These are phyloP conservation scores for Propithecus deckenii DNA, from an alignment of 2,797 vertebrate genomes.

Conservation along the genomic window DNA sequence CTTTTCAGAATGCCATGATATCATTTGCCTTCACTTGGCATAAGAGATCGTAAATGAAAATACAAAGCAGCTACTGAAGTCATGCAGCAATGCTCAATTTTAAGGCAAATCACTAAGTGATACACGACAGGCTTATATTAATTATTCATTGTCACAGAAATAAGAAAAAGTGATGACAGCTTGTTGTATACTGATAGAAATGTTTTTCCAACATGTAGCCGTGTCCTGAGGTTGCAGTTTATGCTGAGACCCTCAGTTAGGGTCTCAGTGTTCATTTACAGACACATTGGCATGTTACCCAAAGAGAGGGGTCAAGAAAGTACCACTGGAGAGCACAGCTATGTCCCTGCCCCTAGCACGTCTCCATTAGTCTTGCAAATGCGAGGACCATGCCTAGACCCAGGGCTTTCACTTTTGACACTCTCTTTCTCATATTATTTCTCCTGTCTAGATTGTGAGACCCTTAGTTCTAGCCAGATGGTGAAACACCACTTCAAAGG, in stretches of 20 bases:
- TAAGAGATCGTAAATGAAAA: neutral
- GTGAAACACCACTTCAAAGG: constrained; percentile 49
- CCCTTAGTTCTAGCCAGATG: constrained; percentile 46
- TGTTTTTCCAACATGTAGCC: neutral
- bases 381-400: neutral
- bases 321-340: neutral
- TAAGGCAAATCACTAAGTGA: neutral
- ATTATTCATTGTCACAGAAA: neutral
- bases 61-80: neutral
- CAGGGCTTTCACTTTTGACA: neutral
- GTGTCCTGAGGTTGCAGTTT: neutral
- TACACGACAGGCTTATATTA: neutral
- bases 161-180: neutral
- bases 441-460: neutral
- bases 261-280: neutral
- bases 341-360: neutral
- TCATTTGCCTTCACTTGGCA: constrained; percentile 18
- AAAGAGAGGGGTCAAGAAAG: neutral
- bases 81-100: neutral
- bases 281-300: fast-evolving
- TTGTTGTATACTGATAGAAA: neutral
- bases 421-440: neutral
- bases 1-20: constrained; percentile 5
- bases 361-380: neutral
- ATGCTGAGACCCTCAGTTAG: neutral